Conservation (phyloP, 2,888 invertebrate species). For the Pasiphila rectangulata region DNA sequence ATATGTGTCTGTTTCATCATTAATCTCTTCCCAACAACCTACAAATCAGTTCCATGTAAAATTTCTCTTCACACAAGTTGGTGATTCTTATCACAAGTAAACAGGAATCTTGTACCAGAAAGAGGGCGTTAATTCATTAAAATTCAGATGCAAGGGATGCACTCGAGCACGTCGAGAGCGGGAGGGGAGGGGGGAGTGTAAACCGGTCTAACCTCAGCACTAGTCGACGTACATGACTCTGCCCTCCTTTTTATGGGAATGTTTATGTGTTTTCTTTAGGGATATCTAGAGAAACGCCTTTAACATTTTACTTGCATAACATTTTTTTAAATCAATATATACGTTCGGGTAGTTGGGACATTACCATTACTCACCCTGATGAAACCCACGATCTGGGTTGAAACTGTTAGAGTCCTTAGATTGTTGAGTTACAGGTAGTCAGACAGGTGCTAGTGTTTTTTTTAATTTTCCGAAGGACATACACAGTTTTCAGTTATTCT, state of each 20-base stretch:
- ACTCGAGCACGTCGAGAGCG: slow-evolving; percentile 51
- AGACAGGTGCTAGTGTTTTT: too few relatives aligned
- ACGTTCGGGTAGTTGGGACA: too few relatives aligned
- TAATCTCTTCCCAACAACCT: neutral
- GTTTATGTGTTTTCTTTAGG: slow-evolving; percentile 34
- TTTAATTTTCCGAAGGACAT: too few relatives aligned
- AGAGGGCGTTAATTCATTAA: slow-evolving; percentile 44
- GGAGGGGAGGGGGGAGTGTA: slow-evolving; percentile 32
- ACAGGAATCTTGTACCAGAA: slow-evolving; percentile 27
- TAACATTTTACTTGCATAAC: too few relatives aligned
- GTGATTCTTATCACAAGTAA: slow-evolving; percentile 26
- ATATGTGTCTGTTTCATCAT: too few relatives aligned
- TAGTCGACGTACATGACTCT: slow-evolving; percentile 50
- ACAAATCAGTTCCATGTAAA: neutral
- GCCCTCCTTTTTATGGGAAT: slow-evolving; percentile 64
- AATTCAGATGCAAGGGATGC: slow-evolving; percentile 56
- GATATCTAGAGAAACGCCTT: neutral
- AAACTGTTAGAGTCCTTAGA: too few relatives aligned
- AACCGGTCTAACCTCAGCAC: slow-evolving; percentile 59
- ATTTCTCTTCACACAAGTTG: slow-evolving; percentile 11
- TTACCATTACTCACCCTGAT: too few relatives aligned
- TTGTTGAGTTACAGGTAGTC: too few relatives aligned
- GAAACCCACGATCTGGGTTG: too few relatives aligned
- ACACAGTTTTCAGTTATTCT: too few relatives aligned
- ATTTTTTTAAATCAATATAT: too few relatives aligned